Base-by-base conservation (phyloP, 2,888 invertebrate genomes). In the Athalia rosae region DNA sequence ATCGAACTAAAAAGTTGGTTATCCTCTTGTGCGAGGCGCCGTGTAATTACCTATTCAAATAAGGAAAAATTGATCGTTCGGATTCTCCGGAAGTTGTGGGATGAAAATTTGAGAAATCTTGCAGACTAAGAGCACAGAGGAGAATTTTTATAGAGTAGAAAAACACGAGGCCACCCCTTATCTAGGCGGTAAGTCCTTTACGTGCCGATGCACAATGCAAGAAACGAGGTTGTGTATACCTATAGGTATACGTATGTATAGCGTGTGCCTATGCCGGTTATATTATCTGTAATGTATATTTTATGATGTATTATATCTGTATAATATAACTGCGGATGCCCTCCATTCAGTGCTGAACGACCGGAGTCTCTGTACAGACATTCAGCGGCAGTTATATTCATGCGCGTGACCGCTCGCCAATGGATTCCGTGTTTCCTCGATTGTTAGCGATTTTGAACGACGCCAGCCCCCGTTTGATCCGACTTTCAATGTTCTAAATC, bases 331-430 rank as follows among this genome's bases (percentile, higher is more conserved):
- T 45, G 13, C 71, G 71, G 71, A 71, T 56, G 56, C 58, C 71
- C 71, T 71, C 71, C 71, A 71, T 71, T 71, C 71, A 71, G 71
- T 45, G 58, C 56, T 71, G 71, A 71, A 71, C 71, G 71, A 71
- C 71, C 76, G 11, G 28, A 56, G 66, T 71, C 76, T 81, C 77
- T 80, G 76, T 82, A 71, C 76, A 79, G 77, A 79, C 79, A 80
- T 81, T 80, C 77, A 81, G 79, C 84, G 83, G 85, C 87, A 87
- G 87, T 87, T 87, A 87, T 87, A 86, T 87, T 87, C 87, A 85
- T 84, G 85, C 84, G 86, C 87, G 79, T 84, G 87, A 83, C 81
- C 84, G 88, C 83, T 84, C 84, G 81, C 85, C 85, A 88, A 87
- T 88, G 83, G 85, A 85, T 83, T 81, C 83, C 79, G 84, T 83